Evolutionary conservation across 2,797 vertebrate genomes (phyloP).

Genomic region (Bufotes viridis): DNA sequence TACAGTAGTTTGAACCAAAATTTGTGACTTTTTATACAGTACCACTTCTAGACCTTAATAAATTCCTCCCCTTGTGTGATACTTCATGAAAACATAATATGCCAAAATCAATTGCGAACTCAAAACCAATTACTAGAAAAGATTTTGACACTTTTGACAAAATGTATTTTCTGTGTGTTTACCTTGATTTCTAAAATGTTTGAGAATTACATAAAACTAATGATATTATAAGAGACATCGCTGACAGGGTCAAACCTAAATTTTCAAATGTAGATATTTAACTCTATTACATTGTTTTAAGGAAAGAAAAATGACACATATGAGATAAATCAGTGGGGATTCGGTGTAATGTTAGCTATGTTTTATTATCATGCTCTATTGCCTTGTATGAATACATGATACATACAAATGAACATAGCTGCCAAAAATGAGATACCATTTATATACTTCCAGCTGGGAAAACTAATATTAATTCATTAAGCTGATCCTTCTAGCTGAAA

Average conservation of each 20-base stretch:
- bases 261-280: not conserved
- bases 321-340: slow-evolving; percentile 24
- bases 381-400: slow-evolving; percentile 20
- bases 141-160: not conserved
- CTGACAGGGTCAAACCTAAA: not conserved
- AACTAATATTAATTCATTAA: slow-evolving; percentile 42
- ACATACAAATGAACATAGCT: slow-evolving; percentile 33
- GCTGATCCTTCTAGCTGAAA: slow-evolving; percentile 21
- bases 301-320: not conserved
- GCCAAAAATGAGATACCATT: slow-evolving; percentile 25
- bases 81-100: not conserved
- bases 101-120: not conserved
- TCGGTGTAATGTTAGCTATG: slow-evolving; percentile 7
- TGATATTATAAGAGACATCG: not conserved
- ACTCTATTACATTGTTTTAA: not conserved
- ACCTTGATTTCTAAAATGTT: not conserved
- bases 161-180: not conserved
- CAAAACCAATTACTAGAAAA: not conserved
- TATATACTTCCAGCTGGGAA: slow-evolving; percentile 42
- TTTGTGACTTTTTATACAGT: too few species aligned
- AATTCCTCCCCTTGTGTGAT: too few species aligned
- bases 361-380: slow-evolving; percentile 41
- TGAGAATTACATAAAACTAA: not conserved
- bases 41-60: too few species aligned
- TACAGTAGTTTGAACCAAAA: too few species aligned